phyloP scores from a whole-genome alignment of 2,113 vertebrate genomes.

The Tichodroma muraria region DNA sequence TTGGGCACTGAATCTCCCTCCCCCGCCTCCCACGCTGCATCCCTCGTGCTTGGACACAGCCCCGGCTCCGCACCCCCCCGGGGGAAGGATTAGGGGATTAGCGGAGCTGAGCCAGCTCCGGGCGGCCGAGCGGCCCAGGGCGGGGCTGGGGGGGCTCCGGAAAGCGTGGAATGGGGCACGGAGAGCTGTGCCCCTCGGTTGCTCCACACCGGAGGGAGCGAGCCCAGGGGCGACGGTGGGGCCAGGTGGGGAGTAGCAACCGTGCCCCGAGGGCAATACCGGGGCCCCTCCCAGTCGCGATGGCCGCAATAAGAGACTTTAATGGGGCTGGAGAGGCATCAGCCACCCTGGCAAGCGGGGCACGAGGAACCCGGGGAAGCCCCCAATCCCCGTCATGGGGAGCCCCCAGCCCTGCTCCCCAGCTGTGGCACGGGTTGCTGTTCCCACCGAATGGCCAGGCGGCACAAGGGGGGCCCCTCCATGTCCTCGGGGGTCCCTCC shows the following conservation, averaged over 20 bases:
- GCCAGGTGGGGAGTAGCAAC: not conserved
- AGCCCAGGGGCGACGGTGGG: not conserved
- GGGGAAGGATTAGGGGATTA: constrained; percentile 36
- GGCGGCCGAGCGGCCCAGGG: not conserved
- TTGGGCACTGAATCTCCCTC: not conserved
- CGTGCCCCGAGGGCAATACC: not conserved
- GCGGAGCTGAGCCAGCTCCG: not conserved
- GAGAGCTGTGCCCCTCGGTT: not conserved
- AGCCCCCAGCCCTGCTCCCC: not conserved
- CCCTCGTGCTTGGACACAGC: not conserved
- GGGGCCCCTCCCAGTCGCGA: not conserved
- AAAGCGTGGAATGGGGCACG: not conserved
- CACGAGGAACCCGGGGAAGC: not conserved
- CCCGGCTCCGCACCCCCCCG: not conserved
- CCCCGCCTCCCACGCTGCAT: not conserved
- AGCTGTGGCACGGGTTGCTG: not conserved
- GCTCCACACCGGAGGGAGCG: not conserved
- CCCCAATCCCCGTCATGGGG: not conserved
- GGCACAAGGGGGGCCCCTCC: not conserved
- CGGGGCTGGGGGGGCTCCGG: not conserved
- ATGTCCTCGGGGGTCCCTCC: no score
- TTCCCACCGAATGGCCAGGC: not conserved
- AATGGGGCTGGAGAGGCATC: not conserved
- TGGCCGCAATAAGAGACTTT: not conserved
- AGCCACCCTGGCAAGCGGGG: not conserved